A percentile compares a stretch with the other conserved stretches of the same genome.
phyloP scores from a whole-genome alignment of 2,888 invertebrate genomes.

The Elaeidobius kamerunicus region DNA sequence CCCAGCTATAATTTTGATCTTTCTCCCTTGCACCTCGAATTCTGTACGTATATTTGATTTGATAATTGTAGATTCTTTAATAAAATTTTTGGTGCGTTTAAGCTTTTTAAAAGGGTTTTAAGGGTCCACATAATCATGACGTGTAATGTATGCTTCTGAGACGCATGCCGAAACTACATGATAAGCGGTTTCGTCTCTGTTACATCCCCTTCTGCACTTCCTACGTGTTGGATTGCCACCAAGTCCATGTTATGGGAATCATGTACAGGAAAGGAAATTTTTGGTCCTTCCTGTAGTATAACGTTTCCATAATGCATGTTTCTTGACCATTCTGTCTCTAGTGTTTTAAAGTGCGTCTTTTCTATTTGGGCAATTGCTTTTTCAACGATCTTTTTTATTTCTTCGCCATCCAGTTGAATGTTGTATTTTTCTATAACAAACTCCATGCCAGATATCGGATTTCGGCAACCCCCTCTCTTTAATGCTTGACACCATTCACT shows the following conservation, averaged over 20 bases:
- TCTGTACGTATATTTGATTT: no score
- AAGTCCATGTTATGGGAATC: constrained; percentile 24
- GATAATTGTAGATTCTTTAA: no score
- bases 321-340: constrained; percentile 24
- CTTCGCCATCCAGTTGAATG: no score
- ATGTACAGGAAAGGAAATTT: constrained; percentile 24
- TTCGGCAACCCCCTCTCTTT: constrained; percentile 6
- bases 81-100: no score
- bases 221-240: constrained; percentile 11
- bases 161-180: constrained; percentile 31
- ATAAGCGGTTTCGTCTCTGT: constrained; percentile 29
- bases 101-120: constrained; percentile 22
- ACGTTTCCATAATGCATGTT: constrained; percentile 31
- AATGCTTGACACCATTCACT: no score
- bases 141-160: constrained; percentile 24
- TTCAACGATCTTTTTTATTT: no score
- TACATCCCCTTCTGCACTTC: constrained; percentile 29
- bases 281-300: constrained; percentile 5
- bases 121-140: constrained; percentile 33
- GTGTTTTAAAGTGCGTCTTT: no score
- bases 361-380: no score
- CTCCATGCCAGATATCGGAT: constrained; percentile 1
- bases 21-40: no score
- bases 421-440: no score
- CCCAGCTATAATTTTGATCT: no score